Evolutionary conservation across 2,113 vertebrate species (phyloP).

Genomic region (Hemichromis elongatus): DNA sequence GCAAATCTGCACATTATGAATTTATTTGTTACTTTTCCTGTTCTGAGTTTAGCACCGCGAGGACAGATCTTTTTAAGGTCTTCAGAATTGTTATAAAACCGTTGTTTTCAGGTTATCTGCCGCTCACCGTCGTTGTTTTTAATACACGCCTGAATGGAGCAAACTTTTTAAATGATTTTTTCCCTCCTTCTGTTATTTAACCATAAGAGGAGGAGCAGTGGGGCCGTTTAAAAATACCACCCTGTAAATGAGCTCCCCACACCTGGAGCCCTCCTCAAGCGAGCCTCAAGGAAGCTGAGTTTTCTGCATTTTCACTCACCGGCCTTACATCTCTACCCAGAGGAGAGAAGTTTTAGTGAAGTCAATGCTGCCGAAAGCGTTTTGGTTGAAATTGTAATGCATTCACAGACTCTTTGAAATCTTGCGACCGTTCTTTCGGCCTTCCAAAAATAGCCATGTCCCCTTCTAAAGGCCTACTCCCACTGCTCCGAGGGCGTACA

Average conservation of each 20-base stretch:
- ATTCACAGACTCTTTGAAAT: background rate
- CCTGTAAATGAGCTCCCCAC: constrained; percentile 29
- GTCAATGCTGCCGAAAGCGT: background rate
- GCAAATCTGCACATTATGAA: background rate
- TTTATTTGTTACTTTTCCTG: background rate
- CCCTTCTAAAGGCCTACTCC: constrained; percentile 71
- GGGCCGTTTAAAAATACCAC: constrained; percentile 70
- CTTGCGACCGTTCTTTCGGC: constrained; percentile 60
- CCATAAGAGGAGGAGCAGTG: constrained; percentile 64
- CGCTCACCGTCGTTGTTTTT: background rate
- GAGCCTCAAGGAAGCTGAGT: background rate
- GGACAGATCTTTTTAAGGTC: background rate
- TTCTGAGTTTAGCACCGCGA: background rate
- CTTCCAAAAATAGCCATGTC: constrained; percentile 85
- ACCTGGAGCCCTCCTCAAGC: background rate
- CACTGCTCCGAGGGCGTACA: constrained; percentile 34
- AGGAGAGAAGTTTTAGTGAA: too few relatives aligned
- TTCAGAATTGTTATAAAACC: background rate
- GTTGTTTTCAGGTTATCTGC: background rate
- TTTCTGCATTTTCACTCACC: background rate
- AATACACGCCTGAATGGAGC: background rate
- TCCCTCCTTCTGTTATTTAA: constrained; percentile 27
- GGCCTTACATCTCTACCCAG: background rate
- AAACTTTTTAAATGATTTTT: constrained; percentile 21
- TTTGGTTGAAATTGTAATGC: background rate